phyloP scores from a whole-genome alignment of 2,113 vertebrate genomes.

The Lethenteron reissneri region DNA sequence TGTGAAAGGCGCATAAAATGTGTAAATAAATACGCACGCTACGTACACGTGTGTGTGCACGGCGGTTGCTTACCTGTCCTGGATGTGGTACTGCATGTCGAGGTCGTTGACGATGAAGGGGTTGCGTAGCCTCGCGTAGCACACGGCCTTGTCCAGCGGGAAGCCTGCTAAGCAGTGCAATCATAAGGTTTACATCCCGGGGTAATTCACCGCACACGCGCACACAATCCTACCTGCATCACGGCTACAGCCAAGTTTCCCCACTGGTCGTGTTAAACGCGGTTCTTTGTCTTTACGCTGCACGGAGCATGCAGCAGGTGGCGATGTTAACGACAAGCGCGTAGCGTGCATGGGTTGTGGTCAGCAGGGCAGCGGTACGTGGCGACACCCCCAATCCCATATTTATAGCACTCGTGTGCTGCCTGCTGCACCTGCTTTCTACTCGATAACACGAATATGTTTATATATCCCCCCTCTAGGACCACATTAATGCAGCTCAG shows the following conservation, averaged over 20 bases:
- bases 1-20: neutral
- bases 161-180: slow-evolving; percentile 34
- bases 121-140: slow-evolving; percentile 75
- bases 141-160: slow-evolving; percentile 86
- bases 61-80: slow-evolving; percentile 52
- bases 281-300: too few relatives aligned
- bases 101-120: slow-evolving; percentile 88
- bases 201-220: neutral
- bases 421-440: too few relatives aligned
- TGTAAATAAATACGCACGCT: neutral
- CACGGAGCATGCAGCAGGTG: too few relatives aligned
- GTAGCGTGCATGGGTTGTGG: too few relatives aligned
- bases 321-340: too few relatives aligned
- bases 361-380: too few relatives aligned
- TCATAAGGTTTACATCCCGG: neutral
- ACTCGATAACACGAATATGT: too few relatives aligned
- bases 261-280: neutral
- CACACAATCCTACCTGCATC: neutral
- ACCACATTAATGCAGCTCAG: too few relatives aligned
- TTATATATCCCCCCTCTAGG: too few relatives aligned
- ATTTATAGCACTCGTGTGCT: too few relatives aligned
- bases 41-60: neutral
- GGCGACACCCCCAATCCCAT: too few relatives aligned
- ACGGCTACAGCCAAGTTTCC: neutral
- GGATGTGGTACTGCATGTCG: slow-evolving; percentile 95